Conservation (phyloP, 2,113 vertebrate genomes). For the Lanius ludovicianus region DNA sequence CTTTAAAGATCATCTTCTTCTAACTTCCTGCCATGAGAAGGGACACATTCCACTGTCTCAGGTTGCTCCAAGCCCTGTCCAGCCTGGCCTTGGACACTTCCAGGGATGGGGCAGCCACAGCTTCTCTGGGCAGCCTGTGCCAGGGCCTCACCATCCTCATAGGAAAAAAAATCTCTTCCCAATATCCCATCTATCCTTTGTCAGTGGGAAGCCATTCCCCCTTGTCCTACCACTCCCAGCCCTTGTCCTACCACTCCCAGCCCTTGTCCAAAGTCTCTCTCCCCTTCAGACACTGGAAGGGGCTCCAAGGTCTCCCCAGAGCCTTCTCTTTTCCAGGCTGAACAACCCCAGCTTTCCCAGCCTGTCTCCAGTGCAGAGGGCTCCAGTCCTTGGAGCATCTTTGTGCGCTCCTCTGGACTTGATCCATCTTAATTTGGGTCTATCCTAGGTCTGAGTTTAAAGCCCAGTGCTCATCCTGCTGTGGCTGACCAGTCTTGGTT, state of each 20-base stretch:
- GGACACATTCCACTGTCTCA: fast-evolving
- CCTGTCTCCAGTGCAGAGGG: not conserved
- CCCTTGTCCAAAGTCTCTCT: not conserved
- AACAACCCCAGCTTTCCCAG: not conserved
- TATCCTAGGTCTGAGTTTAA: not conserved
- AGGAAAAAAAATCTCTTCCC: not conserved
- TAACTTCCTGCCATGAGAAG: not conserved
- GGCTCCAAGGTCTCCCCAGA: not conserved
- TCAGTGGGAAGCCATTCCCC: not conserved
- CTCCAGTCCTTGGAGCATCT: not conserved
- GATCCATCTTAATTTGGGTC: not conserved
- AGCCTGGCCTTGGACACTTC: fast-evolving
- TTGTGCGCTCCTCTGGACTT: not conserved
- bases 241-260: not conserved
- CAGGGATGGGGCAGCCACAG: not conserved
- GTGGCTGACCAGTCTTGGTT: not conserved
- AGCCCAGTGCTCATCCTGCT: not conserved
- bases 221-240: not conserved
- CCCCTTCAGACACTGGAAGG: not conserved
- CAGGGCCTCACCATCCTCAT: fast-evolving
- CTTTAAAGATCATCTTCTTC: not conserved
- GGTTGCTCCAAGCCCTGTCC: fast-evolving
- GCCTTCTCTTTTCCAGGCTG: not conserved
- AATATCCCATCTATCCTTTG: not conserved
- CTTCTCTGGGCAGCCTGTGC: not conserved